Base-by-base conservation (phyloP, 2,113 vertebrate species). In the Amblyopsis rosae region DNA sequence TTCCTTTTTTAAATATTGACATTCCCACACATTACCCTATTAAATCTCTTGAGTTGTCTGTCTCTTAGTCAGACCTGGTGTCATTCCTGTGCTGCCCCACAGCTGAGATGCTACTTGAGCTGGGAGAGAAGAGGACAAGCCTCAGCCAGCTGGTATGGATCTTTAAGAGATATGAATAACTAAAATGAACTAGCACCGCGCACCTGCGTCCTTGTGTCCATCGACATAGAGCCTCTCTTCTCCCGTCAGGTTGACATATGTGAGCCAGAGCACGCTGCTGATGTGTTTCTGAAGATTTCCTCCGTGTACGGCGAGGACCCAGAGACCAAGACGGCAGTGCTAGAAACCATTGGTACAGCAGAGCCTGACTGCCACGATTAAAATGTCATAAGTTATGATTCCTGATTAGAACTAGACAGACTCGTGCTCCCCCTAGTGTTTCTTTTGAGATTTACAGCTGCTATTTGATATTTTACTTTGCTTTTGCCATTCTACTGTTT, bases 1-100 rank as follows among this genome's bases (percentile, higher is more conserved):
- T 41, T 5, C 7, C 35, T 8, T 8, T 41, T 41, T 41, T 41
- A 41, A 41, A 41, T 41, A 41, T 41, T 41, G 35, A 1, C 35
- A 41, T 41, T 41, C 4, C 35, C 35, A 41, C 35, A 41, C 35
- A 41, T 41, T 41, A 41, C 35, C 7, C 0, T 19, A 5, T 45
- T 12, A 61, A 60, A 55, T 45, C 9, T 35, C 15, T 50, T 51
- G 3, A 67, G 17, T 60, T 41, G 8, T 56, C 41, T 10, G 26
- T 26, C 26, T 26, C 26, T 61, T 75, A 90, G 67, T 82, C 85
- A 57, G 95, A 97, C 1, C 71, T 96, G 63, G 76, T 85, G 35
- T 91, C 93, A 0, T 98, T 99, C 84, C 92, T 99, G 59, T 92
- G 88, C 71, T 94, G 94, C 75, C 97, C 98, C 0, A 95, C 97